Base-by-base conservation (phyloP, 1,140 invertebrate genomes). In the Bombus superbus region DNA sequence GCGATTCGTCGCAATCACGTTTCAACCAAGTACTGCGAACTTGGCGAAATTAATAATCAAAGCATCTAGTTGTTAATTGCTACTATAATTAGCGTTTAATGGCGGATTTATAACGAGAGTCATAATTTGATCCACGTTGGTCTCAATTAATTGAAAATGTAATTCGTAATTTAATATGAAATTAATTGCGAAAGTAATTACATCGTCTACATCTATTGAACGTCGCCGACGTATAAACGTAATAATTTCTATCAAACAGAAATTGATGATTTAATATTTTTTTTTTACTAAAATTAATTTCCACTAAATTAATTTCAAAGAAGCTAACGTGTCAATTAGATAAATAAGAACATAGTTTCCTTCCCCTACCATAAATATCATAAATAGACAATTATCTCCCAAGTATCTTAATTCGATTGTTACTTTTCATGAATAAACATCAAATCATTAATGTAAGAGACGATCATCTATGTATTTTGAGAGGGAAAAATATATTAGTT, bases 11-110 rank as follows among this genome's bases (percentile, higher is more conserved):
- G 11, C 32, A 59, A 64, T 73, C 78, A 10, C 68, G 62, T 78
- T 79, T 73, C 72, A 22, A 35, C 53, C 3, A 25, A 64, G 25
- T 6, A 15, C 25, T 38, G 35, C 13, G n/a, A 64, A 66, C 5
- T 83, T 83, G 2, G 38, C 15, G 42, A 75, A 64, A 89, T 86
- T 80, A 89, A 89, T 86, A 86, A 86, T 79, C 75, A 62, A 82
- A 64, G 38, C n/a, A 35, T 35, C 32, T 64, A 22, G 38, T 68
- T 74, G 74, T 85, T 68, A 85, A 85, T 75, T 66, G 40, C 18
- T 4, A 44, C 22, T 28, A 18, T 74, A 73, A 68, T 68, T 68
- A 68, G 35, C 28, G 53, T 32, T 69, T 84, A 84, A 84, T 66
- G 53, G 28, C 10, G 32, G 15, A 44, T 53, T 74, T 66, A 74